A percentile compares a stretch with the other conserved stretches of the same genome.
These are phyloP conservation scores for Augiades crinisus DNA, from an alignment of 2,888 invertebrate genomes.

Conservation along the genomic window DNA sequence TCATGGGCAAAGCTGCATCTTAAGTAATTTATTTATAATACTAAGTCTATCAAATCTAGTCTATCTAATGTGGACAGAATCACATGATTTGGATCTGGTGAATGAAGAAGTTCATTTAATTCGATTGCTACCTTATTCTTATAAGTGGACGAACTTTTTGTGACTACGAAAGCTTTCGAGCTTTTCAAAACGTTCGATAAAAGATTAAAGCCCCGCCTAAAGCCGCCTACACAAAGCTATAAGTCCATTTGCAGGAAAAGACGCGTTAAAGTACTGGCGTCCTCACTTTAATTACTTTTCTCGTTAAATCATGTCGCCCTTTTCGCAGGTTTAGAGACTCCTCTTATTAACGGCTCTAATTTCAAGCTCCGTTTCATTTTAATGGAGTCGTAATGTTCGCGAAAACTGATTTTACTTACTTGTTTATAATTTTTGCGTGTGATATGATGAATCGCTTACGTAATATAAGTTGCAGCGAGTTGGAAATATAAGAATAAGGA, in stretches of 20 bases:
- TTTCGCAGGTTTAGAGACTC: constrained; percentile 4
- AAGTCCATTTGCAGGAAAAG: background rate
- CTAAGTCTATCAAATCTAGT: too few species aligned
- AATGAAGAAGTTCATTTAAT: background rate
- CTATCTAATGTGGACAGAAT: too few species aligned
- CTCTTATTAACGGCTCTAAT: constrained; percentile 18
- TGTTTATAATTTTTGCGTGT: too few species aligned
- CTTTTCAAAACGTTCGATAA: constrained; percentile 4
- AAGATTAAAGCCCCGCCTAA: constrained; percentile 6
- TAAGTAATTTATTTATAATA: too few species aligned
- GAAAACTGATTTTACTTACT: too few species aligned
- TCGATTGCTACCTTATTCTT: background rate
- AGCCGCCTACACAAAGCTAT: background rate
- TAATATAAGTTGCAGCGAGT: too few species aligned
- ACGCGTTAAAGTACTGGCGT: background rate
- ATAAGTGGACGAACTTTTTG: background rate
- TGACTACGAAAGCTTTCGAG: constrained; percentile 3
- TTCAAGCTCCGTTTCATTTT: constrained; percentile 7
- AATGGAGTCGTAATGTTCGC: background rate
- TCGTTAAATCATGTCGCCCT: constrained; percentile 13
- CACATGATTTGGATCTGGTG: too few species aligned
- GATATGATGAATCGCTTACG: too few species aligned
- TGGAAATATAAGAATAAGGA: too few species aligned
- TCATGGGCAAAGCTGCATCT: too few species aligned
- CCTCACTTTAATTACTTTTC: constrained; percentile 13